phyloP scores from a whole-genome alignment of 2,113 vertebrate genomes.

The Sphyrna mokarran region DNA sequence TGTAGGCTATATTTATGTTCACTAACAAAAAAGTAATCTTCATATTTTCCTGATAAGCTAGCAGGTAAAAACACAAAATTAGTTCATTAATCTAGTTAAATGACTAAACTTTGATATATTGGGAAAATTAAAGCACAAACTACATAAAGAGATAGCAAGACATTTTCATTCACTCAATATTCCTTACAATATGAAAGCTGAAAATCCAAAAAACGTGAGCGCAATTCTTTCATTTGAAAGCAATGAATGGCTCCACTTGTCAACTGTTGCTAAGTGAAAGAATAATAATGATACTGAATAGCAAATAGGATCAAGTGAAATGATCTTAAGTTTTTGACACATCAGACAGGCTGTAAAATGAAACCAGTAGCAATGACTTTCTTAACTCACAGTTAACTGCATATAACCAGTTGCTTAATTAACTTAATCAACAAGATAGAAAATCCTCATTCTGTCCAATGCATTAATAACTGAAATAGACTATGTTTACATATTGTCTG shows the following conservation, averaged over 20 bases:
- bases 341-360: not conserved
- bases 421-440: not conserved
- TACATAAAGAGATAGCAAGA: not conserved
- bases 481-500: not conserved
- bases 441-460: not conserved
- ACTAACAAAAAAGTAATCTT: not conserved
- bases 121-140: not conserved
- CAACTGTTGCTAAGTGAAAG: not conserved
- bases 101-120: not conserved
- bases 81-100: not conserved
- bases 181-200: not conserved
- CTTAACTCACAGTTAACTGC: not conserved
- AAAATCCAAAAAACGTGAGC: not conserved
- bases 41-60: not conserved
- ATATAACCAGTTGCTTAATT: not conserved
- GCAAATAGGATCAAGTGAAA: not conserved
- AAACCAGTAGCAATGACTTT: not conserved
- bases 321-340: not conserved
- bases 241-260: not conserved
- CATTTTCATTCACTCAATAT: not conserved
- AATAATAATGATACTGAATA: not conserved
- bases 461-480: slow-evolving; percentile 23
- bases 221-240: not conserved
- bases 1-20: not conserved
- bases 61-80: not conserved